Base-by-base conservation (phyloP, 2,113 vertebrate genomes). In the Leuciscus idus region DNA sequence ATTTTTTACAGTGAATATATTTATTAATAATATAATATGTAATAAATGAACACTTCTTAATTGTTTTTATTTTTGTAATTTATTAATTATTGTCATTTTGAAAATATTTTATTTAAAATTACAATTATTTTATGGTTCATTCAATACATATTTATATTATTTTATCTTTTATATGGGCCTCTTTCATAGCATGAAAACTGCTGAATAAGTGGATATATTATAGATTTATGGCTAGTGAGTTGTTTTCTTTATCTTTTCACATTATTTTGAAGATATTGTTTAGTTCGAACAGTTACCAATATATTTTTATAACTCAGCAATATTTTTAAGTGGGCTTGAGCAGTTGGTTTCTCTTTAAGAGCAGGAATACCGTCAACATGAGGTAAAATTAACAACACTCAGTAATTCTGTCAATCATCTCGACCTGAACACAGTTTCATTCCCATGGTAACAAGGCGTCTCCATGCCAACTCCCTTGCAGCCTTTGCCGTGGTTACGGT, bases 381-480 rank as follows among this genome's bases (percentile, higher is more conserved):
- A 70, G 4, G 74, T 17, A 72, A 82, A 90, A 88, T 90, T 87
- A 89, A 89, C 84, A 85, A 36, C 48, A 87, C 59, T 78, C 88
- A 78, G 86, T 90, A 88, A 91, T 91, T 91, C 89, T 89, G 90
- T 91, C 89, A 77, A 84, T 93, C 91, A 88, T 88, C 52, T 5
- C 13, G 50, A 75, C 79, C 55, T 86, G 75, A 46, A 81, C 73
- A 28, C 43, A 72, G 52, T 48, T 61, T 79, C 86, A 74, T 88
- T 66, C 39, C 83, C 85, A 78, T 91, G 64, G 87, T 90, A 92
- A 91, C 88, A 75, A 78, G 36, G 70, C 17, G 66, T 92, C 62
- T 64, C 90, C 91, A 93, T 92, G 88, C 77, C 81, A 12, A 90
- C 91, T 87, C 90, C 86, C 83, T 62, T 79, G 76, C 85, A 90